Evolutionary conservation across 2,113 vertebrate genomes (phyloP).

Genomic region (Gambusia holbrooki): DNA sequence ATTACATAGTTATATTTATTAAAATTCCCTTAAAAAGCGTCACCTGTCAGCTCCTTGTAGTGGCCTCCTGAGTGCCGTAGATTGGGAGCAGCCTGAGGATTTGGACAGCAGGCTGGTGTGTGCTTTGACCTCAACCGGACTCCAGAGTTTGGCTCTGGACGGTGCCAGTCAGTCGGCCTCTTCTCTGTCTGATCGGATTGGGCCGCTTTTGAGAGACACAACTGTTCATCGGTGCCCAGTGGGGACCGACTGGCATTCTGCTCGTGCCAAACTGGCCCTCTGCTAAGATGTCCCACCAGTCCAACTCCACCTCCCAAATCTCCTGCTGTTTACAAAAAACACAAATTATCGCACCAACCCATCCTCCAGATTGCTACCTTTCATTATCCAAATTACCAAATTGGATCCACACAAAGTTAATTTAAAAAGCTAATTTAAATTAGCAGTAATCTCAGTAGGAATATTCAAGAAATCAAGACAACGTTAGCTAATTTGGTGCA

Average conservation of each 20-base stretch:
- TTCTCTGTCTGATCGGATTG: conserved; percentile 56
- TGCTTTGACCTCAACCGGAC: conserved; percentile 49
- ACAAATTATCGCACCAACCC: conserved; percentile 58
- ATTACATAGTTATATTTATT: neutral
- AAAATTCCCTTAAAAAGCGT: neutral
- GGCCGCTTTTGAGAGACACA: conserved; percentile 35
- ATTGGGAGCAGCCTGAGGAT: conserved; percentile 44
- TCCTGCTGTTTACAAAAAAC: conserved; percentile 59
- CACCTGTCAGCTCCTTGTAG: neutral
- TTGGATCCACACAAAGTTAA: conserved; percentile 60
- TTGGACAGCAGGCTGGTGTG: conserved; percentile 47
- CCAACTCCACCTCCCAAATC: conserved; percentile 44
- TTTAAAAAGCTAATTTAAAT: conserved; percentile 64
- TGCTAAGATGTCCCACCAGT: conserved; percentile 40
- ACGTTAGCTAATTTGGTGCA: neutral
- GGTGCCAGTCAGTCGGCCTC: conserved; percentile 13
- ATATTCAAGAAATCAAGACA: conserved; percentile 39
- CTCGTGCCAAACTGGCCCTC: conserved; percentile 50
- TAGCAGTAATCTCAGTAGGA: conserved; percentile 42
- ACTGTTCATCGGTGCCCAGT: conserved; percentile 26
- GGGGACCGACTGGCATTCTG: conserved; percentile 47
- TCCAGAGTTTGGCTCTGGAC: conserved; percentile 42
- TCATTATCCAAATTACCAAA: conserved; percentile 62
- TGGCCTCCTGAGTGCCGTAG: conserved; percentile 23
- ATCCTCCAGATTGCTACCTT: conserved; percentile 47